Base-by-base conservation (phyloP, 2,888 invertebrate species). In the Drosophila lutescens region DNA sequence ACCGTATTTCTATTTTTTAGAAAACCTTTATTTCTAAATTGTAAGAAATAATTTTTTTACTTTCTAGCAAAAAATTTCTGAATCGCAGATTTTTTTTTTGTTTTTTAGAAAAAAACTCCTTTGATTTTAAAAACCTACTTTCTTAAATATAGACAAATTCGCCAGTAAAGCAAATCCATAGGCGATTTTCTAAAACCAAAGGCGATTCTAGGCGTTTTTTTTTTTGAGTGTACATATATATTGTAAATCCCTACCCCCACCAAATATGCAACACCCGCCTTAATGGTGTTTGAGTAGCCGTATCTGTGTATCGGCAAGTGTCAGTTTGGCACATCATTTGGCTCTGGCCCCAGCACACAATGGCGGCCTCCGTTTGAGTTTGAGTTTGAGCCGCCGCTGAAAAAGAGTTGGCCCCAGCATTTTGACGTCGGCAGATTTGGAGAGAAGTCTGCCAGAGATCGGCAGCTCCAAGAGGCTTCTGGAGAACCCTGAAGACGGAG, bases 311-410 rank as follows among this genome's bases (percentile, higher is more conserved):
- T 84, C 84, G 80, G 77, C 74, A 76, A 78, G 85, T 88, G 89
- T 86, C 85, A 87, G 58, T 84, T 86, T 88, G 87, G 78, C 89
- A 86, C 89, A 86, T 85, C 85, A 88, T 86, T 88, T 88, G 88
- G 86, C 84, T 86, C 79, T 86, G 88, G 86, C 84, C 66, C 26
- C 70, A 72, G 78, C 78, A 86, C 77, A 85, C 87, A 85, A 84
- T 83, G 86, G 76, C 80, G 78, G 88, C 74, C 76, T 74, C 76
- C 73, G 79, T 85, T 86, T 47, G 44, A 23, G 44, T n/a, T 26
- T 8, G 44, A 44, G 44, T 44, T 44, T 85, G 81, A 84, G 80
- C 61, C 62, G 70, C 76, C 79, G 87, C 77, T 76, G 13, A 23
- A 49, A 17, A 36, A 69, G 67, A 61, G 68, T 68, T 62, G 60